Evolutionary conservation across 2,888 invertebrate genomes (phyloP).

Genomic region (Noctua janthina): DNA sequence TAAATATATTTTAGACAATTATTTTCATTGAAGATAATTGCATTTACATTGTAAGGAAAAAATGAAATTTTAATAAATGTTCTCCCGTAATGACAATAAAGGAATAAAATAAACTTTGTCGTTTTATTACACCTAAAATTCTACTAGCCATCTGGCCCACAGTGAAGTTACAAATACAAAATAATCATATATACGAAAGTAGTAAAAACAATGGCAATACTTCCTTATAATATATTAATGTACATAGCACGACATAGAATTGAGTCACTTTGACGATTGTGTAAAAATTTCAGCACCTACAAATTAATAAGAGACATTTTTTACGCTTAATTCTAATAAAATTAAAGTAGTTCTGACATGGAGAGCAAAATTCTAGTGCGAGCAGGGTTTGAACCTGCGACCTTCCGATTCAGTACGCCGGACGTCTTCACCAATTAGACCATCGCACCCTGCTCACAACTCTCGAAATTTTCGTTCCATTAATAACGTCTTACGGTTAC

Average conservation of each 20-base stretch:
- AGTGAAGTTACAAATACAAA: background rate
- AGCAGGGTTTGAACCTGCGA: too few species aligned
- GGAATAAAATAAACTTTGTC: conserved; percentile 81
- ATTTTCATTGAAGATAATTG: conserved; percentile 86
- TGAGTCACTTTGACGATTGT: background rate
- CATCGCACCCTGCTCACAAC: too few species aligned
- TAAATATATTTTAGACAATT: conserved; percentile 87
- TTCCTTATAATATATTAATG: background rate
- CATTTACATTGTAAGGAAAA: conserved; percentile 86
- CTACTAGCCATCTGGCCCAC: background rate
- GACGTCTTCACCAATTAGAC: too few species aligned
- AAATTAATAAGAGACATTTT: background rate
- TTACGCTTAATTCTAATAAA: background rate
- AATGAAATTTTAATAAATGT: conserved; percentile 87
- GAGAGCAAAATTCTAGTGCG: too few species aligned
- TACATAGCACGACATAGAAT: background rate
- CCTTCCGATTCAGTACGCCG: too few species aligned
- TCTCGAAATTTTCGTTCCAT: too few species aligned
- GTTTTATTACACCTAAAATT: conserved; percentile 10
- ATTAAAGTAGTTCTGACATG: too few species aligned
- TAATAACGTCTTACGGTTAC: too few species aligned
- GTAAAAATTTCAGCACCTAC: background rate
- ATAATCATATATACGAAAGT: background rate
- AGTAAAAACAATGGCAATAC: background rate
- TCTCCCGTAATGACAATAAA: conserved; percentile 89